These are phyloP conservation scores for Falco peregrinus DNA, from an alignment of 2,797 vertebrate species.

Conservation along the genomic window DNA sequence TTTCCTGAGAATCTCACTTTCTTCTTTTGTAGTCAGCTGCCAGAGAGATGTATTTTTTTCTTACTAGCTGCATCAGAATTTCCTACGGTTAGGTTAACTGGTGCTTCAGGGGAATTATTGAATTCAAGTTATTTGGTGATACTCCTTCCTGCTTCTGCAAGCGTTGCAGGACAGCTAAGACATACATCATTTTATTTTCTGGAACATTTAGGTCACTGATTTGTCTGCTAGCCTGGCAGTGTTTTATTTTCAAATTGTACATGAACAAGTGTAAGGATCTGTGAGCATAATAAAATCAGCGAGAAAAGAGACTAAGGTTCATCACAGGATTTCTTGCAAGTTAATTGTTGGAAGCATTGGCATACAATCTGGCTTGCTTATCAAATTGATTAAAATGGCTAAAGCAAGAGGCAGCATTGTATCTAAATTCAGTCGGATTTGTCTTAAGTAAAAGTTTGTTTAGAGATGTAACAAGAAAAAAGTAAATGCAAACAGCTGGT, in stretches of 20 bases:
- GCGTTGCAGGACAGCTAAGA: constrained; percentile 30
- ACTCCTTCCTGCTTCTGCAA: constrained; percentile 10
- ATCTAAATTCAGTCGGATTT: background rate
- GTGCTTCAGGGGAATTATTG: constrained; percentile 38
- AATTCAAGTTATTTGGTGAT: constrained; percentile 42
- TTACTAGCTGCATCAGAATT: background rate
- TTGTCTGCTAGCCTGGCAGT: constrained; percentile 18
- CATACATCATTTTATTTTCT: constrained; percentile 46
- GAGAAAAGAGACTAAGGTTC: constrained; percentile 31
- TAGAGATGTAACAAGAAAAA: background rate
- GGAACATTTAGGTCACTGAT: background rate
- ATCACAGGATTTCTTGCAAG: constrained; percentile 26
- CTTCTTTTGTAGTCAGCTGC: background rate
- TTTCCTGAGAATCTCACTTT: background rate
- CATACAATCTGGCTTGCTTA: background rate
- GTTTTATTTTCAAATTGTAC: constrained; percentile 3
- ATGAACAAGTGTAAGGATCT: background rate
- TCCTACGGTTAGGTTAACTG: background rate
- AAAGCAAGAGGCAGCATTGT: background rate
- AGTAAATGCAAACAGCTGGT: background rate
- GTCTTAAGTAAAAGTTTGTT: background rate
- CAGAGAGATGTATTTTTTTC: constrained; percentile 21
- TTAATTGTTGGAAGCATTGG: background rate
- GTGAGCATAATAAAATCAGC: constrained; percentile 10
- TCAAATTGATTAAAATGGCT: background rate